Evolutionary conservation across 2,113 vertebrate species (phyloP), one percentile per base, ranked within the genome.

Genomic region (Dendrocopos noguchii): DNA sequence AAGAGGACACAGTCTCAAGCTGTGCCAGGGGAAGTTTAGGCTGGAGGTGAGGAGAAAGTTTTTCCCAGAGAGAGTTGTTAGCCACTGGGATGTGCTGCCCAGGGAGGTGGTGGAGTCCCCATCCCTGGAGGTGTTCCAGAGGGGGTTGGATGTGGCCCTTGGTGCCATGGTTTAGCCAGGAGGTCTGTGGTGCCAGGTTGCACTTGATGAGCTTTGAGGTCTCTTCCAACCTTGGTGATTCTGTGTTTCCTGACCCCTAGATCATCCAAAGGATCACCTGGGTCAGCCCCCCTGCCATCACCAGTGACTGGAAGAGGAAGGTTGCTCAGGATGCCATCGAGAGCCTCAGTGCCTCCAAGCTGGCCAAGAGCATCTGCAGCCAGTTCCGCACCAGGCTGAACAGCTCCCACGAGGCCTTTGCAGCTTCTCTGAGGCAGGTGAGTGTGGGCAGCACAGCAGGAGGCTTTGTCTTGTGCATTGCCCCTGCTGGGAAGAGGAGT

Each of bases 271-370:
- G 99, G 89, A 98, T 99, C 85, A 98, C 99, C 0, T 99, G 99
- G 97, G 99, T 99, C 36, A 99, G 98, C 92, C 99, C 99, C 15
- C 99, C 99, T 1, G 98, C 98, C 91, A 97, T 99, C 96, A 99
- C 97, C 12, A 95, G 97, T 2, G 99, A 99, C 68, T 99, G 99
- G 99, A 99, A 99, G 96, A 98, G 99, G 79, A 99, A 99, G 92
- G 98, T 99, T 75, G 99, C 99, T 73, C 99, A 99, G 96, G 99
- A 99, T 5, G 99, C 99, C 67, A 99, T 99, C 2, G 99, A 99
- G 97, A 99, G 99, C 95, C 98, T 99, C 64, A 99, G 99, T 2
- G 99, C 99, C 5, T 98, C 99, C 91, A 99, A 99, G 87, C 96
- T 99, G 93, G 99, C 99, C 83, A 98, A 98, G 96, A 99, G 98